phyloP scores from a whole-genome alignment of 2,113 vertebrate species.

The Syrmaticus mikado region DNA sequence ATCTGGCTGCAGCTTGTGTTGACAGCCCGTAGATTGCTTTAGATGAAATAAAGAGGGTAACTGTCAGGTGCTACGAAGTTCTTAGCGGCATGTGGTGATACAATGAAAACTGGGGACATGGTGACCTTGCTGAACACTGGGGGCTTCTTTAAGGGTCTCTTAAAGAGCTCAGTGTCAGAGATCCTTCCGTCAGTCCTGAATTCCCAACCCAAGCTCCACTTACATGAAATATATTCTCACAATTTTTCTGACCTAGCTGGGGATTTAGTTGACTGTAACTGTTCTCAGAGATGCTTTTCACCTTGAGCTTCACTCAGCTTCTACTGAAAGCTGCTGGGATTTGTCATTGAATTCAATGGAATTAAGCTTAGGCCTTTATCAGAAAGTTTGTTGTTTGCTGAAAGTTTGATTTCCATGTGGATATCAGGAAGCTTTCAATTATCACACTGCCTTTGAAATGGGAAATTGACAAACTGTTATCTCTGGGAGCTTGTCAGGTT shows the following conservation, averaged over 20 bases:
- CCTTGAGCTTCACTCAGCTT: constrained; percentile 12
- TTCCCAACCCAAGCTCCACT: background rate
- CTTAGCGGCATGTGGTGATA: background rate
- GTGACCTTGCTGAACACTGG: background rate
- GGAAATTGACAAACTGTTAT: constrained; percentile 58
- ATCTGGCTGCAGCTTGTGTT: background rate
- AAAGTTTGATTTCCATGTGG: constrained; percentile 49
- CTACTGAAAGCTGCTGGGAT: background rate
- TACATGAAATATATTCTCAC: fast-evolving
- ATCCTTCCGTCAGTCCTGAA: background rate
- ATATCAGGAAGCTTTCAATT: constrained; percentile 46
- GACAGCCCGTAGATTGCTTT: background rate
- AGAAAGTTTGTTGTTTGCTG: constrained; percentile 32
- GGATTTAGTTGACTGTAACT: background rate
- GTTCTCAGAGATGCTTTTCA: background rate
- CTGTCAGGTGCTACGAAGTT: background rate
- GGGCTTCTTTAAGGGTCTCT: background rate
- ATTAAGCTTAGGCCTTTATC: constrained; percentile 34
- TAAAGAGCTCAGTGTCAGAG: background rate
- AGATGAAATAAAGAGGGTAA: background rate
- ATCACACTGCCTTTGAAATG: constrained; percentile 42
- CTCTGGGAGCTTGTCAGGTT: constrained; percentile 18
- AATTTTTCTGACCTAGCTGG: background rate
- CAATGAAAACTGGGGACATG: background rate
- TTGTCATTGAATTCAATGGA: constrained; percentile 31